Evolutionary conservation across 2,888 invertebrate species (phyloP).

Genomic region (Pammene fasciana): DNA sequence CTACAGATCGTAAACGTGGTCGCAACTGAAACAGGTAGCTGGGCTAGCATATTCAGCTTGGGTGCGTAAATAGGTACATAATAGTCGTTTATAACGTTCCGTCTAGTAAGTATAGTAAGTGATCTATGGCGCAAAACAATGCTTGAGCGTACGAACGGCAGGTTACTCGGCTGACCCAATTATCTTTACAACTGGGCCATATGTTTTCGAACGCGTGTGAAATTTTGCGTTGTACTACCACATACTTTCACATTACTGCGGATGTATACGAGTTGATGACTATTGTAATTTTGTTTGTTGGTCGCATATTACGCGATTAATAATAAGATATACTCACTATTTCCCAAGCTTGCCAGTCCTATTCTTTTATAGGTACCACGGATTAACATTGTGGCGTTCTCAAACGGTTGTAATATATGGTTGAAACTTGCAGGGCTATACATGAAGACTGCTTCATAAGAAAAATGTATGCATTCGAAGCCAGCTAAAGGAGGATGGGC

Average conservation of each 20-base stretch:
- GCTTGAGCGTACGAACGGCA: conserved; percentile 68
- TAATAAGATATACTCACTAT: not conserved
- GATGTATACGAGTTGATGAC: conserved; percentile 5
- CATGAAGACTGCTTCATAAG: no score
- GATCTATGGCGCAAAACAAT: conserved; percentile 68
- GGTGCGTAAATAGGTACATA: no score
- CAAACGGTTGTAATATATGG: no score
- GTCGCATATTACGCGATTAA: not conserved
- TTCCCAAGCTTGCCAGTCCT: not conserved
- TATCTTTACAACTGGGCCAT: conserved; percentile 72
- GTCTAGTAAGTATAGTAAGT: not conserved
- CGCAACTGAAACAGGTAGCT: no score
- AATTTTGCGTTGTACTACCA: conserved; percentile 67
- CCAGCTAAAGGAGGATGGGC: no score
- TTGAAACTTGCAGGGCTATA: no score
- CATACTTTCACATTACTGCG: conserved; percentile 49
- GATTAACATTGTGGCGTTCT: no score
- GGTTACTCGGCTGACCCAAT: conserved; percentile 82
- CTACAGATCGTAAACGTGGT: no score
- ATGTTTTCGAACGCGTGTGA: conserved; percentile 75
- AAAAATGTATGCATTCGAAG: no score
- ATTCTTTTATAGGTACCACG: no score
- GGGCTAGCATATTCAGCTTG: no score
- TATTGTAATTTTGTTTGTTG: conserved; percentile 12
- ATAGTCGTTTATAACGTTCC: not conserved